Evolutionary conservation across 2,113 vertebrate species (phyloP), one percentile per base, ranked within the genome.

Genomic region (Phocoena phocoena): DNA sequence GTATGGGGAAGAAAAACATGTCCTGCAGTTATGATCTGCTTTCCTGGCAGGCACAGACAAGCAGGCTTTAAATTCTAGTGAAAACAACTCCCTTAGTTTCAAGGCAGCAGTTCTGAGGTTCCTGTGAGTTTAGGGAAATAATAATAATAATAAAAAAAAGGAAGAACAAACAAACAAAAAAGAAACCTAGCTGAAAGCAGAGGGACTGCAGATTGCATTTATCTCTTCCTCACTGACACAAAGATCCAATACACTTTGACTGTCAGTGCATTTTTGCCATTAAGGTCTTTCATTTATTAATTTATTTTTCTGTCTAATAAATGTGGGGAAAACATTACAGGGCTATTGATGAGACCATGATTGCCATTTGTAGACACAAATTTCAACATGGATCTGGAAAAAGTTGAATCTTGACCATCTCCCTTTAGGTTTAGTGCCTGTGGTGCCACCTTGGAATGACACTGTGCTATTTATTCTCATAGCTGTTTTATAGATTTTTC

Each of bases 21-120:
- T 70, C 73, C 50, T 89, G 26, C 50, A 63, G 62, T 68, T 79
- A 74, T 9, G 44, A 25, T 79, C 50, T 88, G n/a, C 31, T 83
- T 96, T 71, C 79, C 90, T 79, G 68, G 63, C 65, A 81, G 76
- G 31, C 67, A 86, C 15, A 65, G 77, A 91, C 36, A 90, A 92
- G 20, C 47, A 87, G 74, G 12, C 62, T 90, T 90, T 96, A 47
- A 84, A n/a, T 82, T 88, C 33, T 73, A 70, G 55, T 65, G 18
- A n/a, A 13, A 88, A 65, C 93, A 80, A 44, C 9, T 15, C 11
- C 60, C 85, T 93, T 92, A 70, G 55, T 83, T 70, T 92, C 58
- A 95, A 21, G 25, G 47, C 60, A 15, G n/a, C 31, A 33, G 50
- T 82, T 79, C n/a, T 88, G 67, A 70, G 85, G 20, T 81, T 90